Conservation (phyloP, 2,797 vertebrate genomes). For the Cheirogaleus major region DNA sequence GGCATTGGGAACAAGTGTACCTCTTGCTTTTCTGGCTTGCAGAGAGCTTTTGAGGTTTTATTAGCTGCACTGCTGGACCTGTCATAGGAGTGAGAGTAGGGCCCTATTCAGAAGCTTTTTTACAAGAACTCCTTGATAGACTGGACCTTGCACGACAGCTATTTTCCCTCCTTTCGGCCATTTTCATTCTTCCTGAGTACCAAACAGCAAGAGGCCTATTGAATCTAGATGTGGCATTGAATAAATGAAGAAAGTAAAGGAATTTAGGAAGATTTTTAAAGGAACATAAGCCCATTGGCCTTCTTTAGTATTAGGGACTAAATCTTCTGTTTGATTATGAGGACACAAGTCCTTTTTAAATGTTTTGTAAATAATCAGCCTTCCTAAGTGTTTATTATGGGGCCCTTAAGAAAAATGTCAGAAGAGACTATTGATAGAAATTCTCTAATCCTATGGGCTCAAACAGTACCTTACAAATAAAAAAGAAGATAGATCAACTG, state of each 20-base stretch:
- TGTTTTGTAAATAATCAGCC: neutral
- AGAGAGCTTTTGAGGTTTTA: slow-evolving; percentile 12
- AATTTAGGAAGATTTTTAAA: slow-evolving; percentile 42
- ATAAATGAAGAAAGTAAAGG: neutral
- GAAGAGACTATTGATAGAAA: slow-evolving; percentile 34
- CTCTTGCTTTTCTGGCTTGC: slow-evolving; percentile 3
- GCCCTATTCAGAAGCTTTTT: neutral
- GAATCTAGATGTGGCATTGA: neutral
- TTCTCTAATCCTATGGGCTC: neutral
- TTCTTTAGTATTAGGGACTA: slow-evolving; percentile 33
- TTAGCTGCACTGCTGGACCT: neutral
- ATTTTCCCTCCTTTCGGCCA: neutral
- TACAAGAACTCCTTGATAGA: neutral
- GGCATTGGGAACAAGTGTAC: neutral
- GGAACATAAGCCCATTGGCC: neutral
- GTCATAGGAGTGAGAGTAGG: neutral
- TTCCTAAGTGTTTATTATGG: neutral
- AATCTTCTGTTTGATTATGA: slow-evolving; percentile 2
- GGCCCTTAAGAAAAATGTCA: slow-evolving; percentile 16
- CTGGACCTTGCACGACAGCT: neutral
- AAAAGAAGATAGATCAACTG: neutral
- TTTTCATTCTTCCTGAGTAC: neutral
- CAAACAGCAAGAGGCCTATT: neutral
- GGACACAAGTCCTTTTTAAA: slow-evolving; percentile 28
- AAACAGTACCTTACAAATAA: slow-evolving; percentile 1